phyloP scores from a whole-genome alignment of 2,797 vertebrate genomes.

The Macropus fuliginosus region DNA sequence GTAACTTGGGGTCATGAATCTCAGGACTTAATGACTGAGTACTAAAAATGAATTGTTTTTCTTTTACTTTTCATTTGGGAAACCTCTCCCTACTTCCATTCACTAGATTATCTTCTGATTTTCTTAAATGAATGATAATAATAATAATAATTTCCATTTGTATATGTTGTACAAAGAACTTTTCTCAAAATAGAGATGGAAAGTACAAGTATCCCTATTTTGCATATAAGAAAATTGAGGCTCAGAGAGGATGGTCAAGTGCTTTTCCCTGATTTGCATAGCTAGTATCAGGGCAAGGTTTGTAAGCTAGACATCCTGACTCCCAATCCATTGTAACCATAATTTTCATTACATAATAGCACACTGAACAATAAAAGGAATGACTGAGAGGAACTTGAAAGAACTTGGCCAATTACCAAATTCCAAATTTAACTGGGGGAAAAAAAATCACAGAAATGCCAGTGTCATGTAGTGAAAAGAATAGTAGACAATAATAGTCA shows the following conservation, averaged over 20 bases:
- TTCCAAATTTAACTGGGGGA: background rate
- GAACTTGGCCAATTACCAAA: background rate
- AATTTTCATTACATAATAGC: background rate
- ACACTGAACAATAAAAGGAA: background rate
- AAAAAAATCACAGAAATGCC: background rate
- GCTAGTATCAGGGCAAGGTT: background rate
- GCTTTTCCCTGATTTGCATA: background rate
- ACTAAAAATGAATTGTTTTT: background rate
- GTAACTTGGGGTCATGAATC: background rate
- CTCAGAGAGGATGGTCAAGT: background rate
- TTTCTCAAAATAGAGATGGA: background rate
- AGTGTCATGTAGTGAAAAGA: background rate
- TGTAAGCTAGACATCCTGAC: background rate
- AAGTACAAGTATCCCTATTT: background rate
- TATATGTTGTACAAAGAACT: background rate
- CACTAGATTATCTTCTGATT: background rate
- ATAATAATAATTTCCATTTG: background rate
- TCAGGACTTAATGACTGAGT: background rate
- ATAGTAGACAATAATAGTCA: background rate
- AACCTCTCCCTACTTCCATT: background rate
- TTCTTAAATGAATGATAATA: background rate
- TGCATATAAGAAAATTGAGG: background rate
- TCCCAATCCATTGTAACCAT: background rate
- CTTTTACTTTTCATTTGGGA: background rate
- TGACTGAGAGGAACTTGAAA: background rate